phyloP scores from a whole-genome alignment of 1,140 invertebrate genomes.

The Tenebrio molitor region DNA sequence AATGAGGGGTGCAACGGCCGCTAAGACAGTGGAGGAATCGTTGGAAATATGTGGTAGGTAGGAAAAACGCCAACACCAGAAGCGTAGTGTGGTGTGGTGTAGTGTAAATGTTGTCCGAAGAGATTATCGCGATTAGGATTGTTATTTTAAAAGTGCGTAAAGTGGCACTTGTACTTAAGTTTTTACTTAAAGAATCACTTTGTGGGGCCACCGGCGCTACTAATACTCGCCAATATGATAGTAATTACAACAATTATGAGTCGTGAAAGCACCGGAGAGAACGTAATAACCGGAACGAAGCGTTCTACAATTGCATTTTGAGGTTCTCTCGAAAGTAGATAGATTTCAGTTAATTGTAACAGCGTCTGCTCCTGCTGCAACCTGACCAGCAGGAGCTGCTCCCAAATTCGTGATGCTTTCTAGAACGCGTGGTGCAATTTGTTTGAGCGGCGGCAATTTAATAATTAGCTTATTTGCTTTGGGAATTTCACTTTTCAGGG shows the following conservation, averaged over 20 bases:
- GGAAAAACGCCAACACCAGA: too few species aligned
- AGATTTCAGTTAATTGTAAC: slow-evolving; percentile 10
- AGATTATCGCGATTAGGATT: too few species aligned
- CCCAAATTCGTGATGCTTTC: slow-evolving; percentile 25
- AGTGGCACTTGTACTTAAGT: too few species aligned
- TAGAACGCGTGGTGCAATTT: neutral
- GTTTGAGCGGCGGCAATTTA: neutral
- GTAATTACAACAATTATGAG: slow-evolving; percentile 4
- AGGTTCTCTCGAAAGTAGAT: slow-evolving; percentile 10
- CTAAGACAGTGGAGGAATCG: too few species aligned
- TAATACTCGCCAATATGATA: neutral
- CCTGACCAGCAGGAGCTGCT: neutral
- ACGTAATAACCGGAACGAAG: slow-evolving; percentile 22
- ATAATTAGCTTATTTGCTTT: neutral
- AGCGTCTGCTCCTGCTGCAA: neutral
- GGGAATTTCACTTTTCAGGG: slow-evolving; percentile 14
- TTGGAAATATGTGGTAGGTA: too few species aligned
- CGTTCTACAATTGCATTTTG: slow-evolving; percentile 8
- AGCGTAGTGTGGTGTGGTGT: too few species aligned
- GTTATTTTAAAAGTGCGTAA: too few species aligned
- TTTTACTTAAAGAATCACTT: neutral
- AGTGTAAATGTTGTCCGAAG: too few species aligned
- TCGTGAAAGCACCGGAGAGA: slow-evolving; percentile 5
- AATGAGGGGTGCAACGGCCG: neutral
- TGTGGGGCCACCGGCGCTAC: neutral